Evolutionary conservation across 2,797 vertebrate species (phyloP).

Genomic region (Phylloscopus collybita): DNA sequence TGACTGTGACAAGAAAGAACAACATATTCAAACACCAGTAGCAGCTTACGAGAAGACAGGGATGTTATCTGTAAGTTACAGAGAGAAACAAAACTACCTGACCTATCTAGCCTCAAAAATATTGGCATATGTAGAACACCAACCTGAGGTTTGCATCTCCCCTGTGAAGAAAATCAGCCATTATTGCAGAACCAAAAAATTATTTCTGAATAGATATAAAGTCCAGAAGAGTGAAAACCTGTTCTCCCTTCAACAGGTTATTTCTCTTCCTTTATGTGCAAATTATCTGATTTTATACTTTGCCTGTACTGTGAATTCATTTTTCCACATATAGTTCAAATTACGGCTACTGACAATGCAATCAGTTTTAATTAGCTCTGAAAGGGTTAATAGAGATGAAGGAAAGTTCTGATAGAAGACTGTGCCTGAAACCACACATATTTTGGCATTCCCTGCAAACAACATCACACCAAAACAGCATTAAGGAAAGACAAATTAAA

Average conservation of each 20-base stretch:
- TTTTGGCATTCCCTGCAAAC: constrained; percentile 4
- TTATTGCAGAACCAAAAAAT: background rate
- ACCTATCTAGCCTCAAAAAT: background rate
- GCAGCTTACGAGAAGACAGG: background rate
- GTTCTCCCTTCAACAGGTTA: background rate
- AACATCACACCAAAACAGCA: background rate
- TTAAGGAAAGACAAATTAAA: constrained; percentile 58
- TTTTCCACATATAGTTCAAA: background rate
- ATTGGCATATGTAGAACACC: background rate
- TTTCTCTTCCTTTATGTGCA: background rate
- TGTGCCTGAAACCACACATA: background rate
- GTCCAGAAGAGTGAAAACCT: background rate
- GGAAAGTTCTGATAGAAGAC: background rate
- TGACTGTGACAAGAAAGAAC: background rate
- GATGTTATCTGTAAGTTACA: background rate
- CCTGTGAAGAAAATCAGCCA: background rate
- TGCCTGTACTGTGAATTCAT: background rate
- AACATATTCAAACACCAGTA: background rate
- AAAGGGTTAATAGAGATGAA: background rate
- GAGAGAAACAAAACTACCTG: background rate
- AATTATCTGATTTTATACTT: background rate
- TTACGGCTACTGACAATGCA: background rate
- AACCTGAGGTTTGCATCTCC: background rate
- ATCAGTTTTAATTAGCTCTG: background rate
- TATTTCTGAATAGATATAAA: background rate